phyloP scores from a whole-genome alignment of 1,140 invertebrate species.

The Latrodectus geometricus region DNA sequence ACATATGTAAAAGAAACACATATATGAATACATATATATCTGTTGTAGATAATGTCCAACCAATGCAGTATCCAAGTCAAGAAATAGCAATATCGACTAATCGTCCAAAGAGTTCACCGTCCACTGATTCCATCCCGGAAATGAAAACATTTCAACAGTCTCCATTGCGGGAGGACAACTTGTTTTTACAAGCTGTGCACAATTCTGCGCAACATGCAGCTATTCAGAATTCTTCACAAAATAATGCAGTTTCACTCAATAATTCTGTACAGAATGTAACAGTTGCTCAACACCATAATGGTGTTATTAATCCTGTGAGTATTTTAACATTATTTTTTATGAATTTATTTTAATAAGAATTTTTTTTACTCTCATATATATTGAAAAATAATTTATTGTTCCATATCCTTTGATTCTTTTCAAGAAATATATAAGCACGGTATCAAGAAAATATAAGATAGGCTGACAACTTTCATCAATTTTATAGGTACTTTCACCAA shows the following conservation, averaged over 20 bases:
- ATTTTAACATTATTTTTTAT: neutral
- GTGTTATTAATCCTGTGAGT: constrained; percentile 35
- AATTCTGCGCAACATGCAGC: constrained; percentile 50
- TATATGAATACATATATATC: neutral
- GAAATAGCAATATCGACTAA: constrained; percentile 58
- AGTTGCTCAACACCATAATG: constrained; percentile 24
- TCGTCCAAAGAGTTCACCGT: constrained; percentile 61
- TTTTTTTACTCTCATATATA: no score
- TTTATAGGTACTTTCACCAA: constrained; percentile 48
- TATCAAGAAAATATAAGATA: no score
- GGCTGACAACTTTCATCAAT: neutral
- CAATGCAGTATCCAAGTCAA: constrained; percentile 52
- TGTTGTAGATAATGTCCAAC: constrained; percentile 25
- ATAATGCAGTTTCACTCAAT: neutral
- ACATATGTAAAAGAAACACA: no score
- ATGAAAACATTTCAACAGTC: constrained; percentile 63
- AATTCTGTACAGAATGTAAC: neutral
- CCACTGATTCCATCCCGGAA: constrained; percentile 61
- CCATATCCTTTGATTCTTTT: no score
- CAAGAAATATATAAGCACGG: no score
- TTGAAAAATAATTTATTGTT: no score
- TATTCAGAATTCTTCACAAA: neutral
- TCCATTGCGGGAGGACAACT: constrained; percentile 44
- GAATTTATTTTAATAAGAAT: no score
- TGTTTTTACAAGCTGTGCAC: constrained; percentile 44